Evolutionary conservation across 2,888 invertebrate genomes (phyloP).

Genomic region (Nemapogon koenigi): DNA sequence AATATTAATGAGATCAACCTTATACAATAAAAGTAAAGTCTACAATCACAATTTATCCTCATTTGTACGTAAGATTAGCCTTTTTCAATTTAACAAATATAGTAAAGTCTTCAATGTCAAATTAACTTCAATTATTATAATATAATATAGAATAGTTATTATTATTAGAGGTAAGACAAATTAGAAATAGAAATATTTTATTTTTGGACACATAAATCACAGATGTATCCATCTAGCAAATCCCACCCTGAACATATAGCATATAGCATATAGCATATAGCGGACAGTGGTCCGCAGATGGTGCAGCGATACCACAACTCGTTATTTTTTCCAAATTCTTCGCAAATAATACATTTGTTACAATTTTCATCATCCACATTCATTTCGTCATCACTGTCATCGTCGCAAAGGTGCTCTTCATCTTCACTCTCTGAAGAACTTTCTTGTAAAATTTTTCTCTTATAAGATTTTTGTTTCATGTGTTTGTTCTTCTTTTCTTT

Average conservation of each 20-base stretch:
- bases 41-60: too few species aligned
- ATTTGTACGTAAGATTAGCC: too few species aligned
- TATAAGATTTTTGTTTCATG: constrained; percentile 19
- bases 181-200: constrained; percentile 15
- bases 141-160: too few species aligned
- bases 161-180: too few species aligned
- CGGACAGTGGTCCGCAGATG: constrained; percentile 22
- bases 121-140: too few species aligned
- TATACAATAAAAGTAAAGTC: too few species aligned
- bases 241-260: constrained; percentile 22
- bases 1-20: too few species aligned
- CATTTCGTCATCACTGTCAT: constrained; percentile 17
- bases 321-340: constrained; percentile 21
- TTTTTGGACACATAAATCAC: constrained; percentile 20
- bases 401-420: constrained; percentile 16
- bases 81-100: too few species aligned
- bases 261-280: too few species aligned
- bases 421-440: constrained; percentile 19
- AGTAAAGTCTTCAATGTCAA: too few species aligned
- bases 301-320: constrained; percentile 22
- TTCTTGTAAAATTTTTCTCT: constrained; percentile 18
- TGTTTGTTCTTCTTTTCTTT: constrained; percentile 17
- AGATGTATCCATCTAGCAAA: constrained; percentile 21
- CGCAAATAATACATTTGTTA: constrained; percentile 20
- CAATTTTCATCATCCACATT: too few species aligned